These are phyloP conservation scores for Cephus pulcher DNA, from an alignment of 2,888 invertebrate genomes.

Conservation along the genomic window DNA sequence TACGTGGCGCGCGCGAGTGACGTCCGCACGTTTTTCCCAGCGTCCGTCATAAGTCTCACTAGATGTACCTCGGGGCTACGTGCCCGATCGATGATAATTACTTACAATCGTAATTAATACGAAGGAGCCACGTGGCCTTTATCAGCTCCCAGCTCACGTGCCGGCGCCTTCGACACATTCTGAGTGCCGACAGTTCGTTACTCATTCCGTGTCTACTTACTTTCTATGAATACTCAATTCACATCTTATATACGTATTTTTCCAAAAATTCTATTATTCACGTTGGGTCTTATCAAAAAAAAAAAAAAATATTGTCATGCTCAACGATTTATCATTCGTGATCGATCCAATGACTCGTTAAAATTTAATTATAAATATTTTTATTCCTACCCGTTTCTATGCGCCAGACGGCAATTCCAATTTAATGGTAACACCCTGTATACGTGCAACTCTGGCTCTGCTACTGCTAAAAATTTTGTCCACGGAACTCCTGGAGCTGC, in stretches of 20 bases:
- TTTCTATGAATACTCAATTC: conserved; percentile 29
- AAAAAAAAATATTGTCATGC: too few relatives aligned
- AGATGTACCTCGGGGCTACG: conserved; percentile 26
- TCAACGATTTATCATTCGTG: too few relatives aligned
- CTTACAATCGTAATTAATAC: conserved; percentile 51
- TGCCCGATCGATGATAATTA: conserved; percentile 45
- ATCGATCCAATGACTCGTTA: too few relatives aligned
- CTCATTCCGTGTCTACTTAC: conserved; percentile 13
- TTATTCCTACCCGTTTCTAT: too few relatives aligned
- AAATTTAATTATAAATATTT: too few relatives aligned
- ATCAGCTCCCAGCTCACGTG: conserved; percentile 48
- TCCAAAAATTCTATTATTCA: conserved; percentile 14
- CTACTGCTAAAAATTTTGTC: too few relatives aligned
- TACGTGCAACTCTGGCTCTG: too few relatives aligned
- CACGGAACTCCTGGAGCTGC: conserved; percentile 43
- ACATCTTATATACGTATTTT: conserved; percentile 19
- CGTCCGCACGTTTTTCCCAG: conserved; percentile 24
- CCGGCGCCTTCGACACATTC: conserved; percentile 40
- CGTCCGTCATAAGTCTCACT: conserved; percentile 25
- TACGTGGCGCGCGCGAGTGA: conserved; percentile 1
- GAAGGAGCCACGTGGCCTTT: conserved; percentile 48
- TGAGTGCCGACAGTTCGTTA: conserved; percentile 33
- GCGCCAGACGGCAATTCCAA: too few relatives aligned
- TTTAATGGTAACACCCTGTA: too few relatives aligned
- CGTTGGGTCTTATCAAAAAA: too few relatives aligned